These are phyloP conservation scores for Drosophila paulistorum DNA, from an alignment of 1,140 invertebrate genomes.

Conservation along the genomic window DNA sequence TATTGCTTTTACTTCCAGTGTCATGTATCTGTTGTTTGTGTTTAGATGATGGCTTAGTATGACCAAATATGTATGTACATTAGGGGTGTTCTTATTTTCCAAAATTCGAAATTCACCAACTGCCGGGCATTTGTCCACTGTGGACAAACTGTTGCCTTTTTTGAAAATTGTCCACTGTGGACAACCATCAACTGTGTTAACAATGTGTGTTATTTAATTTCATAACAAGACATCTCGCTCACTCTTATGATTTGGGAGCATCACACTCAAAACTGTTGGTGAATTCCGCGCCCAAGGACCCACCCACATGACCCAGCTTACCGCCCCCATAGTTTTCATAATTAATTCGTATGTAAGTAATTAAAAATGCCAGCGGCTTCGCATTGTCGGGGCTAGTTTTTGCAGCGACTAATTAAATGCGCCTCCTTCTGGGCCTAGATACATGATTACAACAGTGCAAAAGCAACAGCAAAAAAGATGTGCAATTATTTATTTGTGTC, in stretches of 20 bases:
- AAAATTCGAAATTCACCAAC: too few relatives aligned
- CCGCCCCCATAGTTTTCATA: conserved; percentile 45
- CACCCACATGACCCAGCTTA: conserved; percentile 3
- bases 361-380: conserved; percentile 71
- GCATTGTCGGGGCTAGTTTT: conserved; percentile 62
- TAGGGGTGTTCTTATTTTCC: too few relatives aligned
- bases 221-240: too few relatives aligned
- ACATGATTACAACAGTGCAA: conserved; percentile 39
- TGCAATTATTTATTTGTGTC: too few relatives aligned
- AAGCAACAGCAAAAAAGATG: neutral
- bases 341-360: conserved; percentile 72
- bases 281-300: too few relatives aligned
- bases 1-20: neutral
- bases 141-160: too few relatives aligned
- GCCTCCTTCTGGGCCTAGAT: conserved; percentile 51
- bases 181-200: too few relatives aligned
- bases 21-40: conserved; percentile 2
- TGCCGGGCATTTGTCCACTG: too few relatives aligned
- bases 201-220: too few relatives aligned
- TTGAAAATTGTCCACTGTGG: too few relatives aligned
- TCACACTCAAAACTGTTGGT: too few relatives aligned
- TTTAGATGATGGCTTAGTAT: neutral
- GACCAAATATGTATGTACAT: neutral
- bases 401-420: conserved; percentile 68
- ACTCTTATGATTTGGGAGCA: too few relatives aligned